These are phyloP conservation scores for Dinocampus coccinellae DNA, from an alignment of 2,888 invertebrate genomes.

Conservation along the genomic window DNA sequence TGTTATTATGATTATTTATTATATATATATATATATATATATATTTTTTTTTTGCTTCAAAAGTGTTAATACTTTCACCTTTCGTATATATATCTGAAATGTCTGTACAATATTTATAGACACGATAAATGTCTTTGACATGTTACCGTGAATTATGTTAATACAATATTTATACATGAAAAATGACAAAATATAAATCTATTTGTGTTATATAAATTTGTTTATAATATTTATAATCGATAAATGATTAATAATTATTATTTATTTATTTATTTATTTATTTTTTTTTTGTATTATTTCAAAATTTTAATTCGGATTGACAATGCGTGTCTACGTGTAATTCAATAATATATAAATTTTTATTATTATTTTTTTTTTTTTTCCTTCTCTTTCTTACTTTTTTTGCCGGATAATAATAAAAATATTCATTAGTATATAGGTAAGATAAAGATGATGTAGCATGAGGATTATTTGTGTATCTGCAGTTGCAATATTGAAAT, in stretches of 20 bases:
- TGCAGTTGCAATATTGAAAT: not conserved
- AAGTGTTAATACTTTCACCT: not conserved
- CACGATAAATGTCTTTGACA: slow-evolving; percentile 15
- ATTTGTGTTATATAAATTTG: not conserved
- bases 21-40: no score
- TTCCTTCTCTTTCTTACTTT: no score
- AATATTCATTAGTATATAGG: no score
- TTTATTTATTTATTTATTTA: not conserved
- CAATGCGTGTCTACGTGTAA: no score
- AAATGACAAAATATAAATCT: not conserved
- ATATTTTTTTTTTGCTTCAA: no score
- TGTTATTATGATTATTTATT: no score
- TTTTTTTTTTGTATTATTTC: no score
- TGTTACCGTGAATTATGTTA: slow-evolving; percentile 1
- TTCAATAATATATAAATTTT: not conserved
- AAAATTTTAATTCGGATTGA: no score
- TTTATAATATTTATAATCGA: not conserved
- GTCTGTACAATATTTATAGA: slow-evolving; percentile 3
- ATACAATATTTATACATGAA: not conserved
- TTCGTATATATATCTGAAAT: not conserved
- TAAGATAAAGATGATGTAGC: not conserved
- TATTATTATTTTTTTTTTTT: no score
- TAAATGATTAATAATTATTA: no score
- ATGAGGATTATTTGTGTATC: not conserved
- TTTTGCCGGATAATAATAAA: no score